Conservation (phyloP, 1,140 invertebrate species). For the Aphidius gifuensis region DNA sequence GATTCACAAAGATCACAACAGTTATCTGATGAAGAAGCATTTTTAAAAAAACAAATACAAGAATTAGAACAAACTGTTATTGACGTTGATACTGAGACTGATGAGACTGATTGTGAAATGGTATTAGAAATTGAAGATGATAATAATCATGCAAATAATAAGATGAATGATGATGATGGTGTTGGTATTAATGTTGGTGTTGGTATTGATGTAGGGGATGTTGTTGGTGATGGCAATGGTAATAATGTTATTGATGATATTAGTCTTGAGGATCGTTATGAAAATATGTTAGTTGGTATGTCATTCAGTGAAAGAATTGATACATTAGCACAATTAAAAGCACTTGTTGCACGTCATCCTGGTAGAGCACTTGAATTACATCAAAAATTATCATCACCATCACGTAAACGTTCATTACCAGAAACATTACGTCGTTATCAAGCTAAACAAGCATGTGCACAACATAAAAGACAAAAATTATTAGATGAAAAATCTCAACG, state of each 20-base stretch:
- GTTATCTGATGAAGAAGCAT: conserved; percentile 75
- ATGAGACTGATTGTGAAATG: conserved; percentile 72
- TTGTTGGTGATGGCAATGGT: no score
- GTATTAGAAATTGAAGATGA: conserved; percentile 62
- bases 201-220: no score
- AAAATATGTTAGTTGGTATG: conserved; percentile 71
- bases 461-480: conserved; percentile 73
- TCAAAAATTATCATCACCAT: conserved; percentile 89
- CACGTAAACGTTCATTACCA: conserved; percentile 75
- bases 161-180: no score
- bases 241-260: conserved; percentile 40
- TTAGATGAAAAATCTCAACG: conserved; percentile 82
- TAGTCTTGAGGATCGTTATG: conserved; percentile 58
- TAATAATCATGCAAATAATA: neutral
- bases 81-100: conserved; percentile 77
- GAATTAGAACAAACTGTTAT: conserved; percentile 78
- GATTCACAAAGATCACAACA: conserved; percentile 58
- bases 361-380: conserved; percentile 87
- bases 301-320: conserved; percentile 77
- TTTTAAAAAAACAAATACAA: conserved; percentile 74
- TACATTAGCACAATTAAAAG: conserved; percentile 71
- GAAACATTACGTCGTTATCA: conserved; percentile 80
- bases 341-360: conserved; percentile 77
- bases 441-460: conserved; percentile 82
- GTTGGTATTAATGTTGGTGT: no score